These are phyloP conservation scores for Dioctria rufipes DNA, from an alignment of 2,888 invertebrate species.

Conservation along the genomic window DNA sequence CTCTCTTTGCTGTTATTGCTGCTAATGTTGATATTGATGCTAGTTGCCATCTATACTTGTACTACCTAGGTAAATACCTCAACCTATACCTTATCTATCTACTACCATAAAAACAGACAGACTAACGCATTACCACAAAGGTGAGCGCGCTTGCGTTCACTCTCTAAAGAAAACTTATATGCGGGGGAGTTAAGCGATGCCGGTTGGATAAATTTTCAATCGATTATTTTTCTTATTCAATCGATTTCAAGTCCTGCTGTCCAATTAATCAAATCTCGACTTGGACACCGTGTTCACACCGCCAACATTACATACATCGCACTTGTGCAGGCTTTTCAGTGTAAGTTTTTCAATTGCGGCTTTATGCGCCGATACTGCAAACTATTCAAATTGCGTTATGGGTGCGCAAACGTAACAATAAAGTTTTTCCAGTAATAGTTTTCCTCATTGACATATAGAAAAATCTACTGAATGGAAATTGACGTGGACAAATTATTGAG, in stretches of 20 bases:
- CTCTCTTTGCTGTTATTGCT: conserved; percentile 18
- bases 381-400: neutral
- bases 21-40: neutral
- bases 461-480: conserved; percentile 51
- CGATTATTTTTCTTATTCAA: conserved; percentile 47
- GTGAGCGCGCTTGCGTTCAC: neutral
- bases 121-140: neutral
- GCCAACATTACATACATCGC: conserved; percentile 3
- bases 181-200: conserved; percentile 21
- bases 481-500: conserved; percentile 46
- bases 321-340: conserved; percentile 12
- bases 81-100: neutral
- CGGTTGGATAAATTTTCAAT: conserved; percentile 25
- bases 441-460: conserved; percentile 20
- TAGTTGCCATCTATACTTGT: neutral
- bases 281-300: conserved; percentile 48
- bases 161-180: neutral
- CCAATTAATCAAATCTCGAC: conserved; percentile 46
- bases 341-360: neutral
- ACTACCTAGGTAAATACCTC: neutral
- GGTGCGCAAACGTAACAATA: neutral
- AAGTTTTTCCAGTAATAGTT: conserved; percentile 25
- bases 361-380: neutral
- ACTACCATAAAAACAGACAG: neutral
- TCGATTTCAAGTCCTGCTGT: conserved; percentile 33